Evolutionary conservation across 2,797 vertebrate genomes (phyloP), one percentile per base, ranked within the genome.

Genomic region (Molossus molossus): DNA sequence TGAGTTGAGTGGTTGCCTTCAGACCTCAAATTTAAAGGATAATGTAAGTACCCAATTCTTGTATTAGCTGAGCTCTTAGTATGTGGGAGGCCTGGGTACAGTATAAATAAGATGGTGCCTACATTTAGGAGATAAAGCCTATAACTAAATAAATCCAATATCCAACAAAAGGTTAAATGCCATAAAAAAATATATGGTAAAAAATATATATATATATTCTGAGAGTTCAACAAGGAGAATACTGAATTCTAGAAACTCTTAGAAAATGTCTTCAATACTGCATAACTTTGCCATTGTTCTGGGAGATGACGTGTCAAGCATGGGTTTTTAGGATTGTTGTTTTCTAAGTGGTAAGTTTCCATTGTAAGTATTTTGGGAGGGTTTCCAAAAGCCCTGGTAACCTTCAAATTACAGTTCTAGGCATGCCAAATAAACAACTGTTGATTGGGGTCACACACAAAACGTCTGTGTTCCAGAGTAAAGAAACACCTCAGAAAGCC

Each of bases 311-410:
- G 12, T 45, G 29, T 93, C 82, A 48, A 85, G 23, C 73, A 9
- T 75, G 57, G 69, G 33, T 45, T 92, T 89, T 90, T 53, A 76
- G 69, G 48, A 76, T 45, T 88, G 40, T 33, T 76, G 14, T 91
- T 90, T 94, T 65, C 85, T 72, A 57, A 67, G 11, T 72, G 25
- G 21, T 79, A 80, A 86, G 20, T 86, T 95, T 97, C 88, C 40
- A 93, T 62, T 53, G 48, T 45, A 50, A 87, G 73, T 62, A 75
- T 73, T 93, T 83, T 91, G 33, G 50, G 40, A 90, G 73, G 17
- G 91, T 89, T 80, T 83, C 50, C 86, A 53, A 93, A 95, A 79
- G 69, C 33, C n/a, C 84, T 79, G 53, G n/a, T 33, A 92, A 80
- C 37, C 87, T 79, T 79, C 84, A 86, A 92, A 92, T 93, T 82